A percentile compares a stretch with the other conserved stretches of the same genome.
These are phyloP conservation scores for Belonocnema kinseyi DNA, from an alignment of 1,140 invertebrate species.

Conservation along the genomic window DNA sequence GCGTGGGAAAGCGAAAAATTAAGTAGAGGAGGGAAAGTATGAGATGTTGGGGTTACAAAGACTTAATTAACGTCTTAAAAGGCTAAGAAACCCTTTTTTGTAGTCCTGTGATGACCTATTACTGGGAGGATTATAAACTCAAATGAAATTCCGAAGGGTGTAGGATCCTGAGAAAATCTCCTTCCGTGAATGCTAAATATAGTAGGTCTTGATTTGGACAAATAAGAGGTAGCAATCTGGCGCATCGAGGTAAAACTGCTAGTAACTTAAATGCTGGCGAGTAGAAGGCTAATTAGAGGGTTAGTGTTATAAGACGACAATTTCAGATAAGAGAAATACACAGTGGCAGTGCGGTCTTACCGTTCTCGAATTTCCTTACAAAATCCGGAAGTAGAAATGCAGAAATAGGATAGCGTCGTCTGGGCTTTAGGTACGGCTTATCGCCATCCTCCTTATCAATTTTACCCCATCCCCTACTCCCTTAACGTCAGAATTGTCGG, in stretches of 20 bases:
- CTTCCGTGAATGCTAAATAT: background rate
- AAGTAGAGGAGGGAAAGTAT: too few relatives aligned
- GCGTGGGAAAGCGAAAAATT: too few relatives aligned
- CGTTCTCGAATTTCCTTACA: conserved; percentile 33
- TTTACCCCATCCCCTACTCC: conserved; percentile 3
- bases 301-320: conserved; percentile 54
- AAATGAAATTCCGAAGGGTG: too few relatives aligned
- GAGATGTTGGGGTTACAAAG: too few relatives aligned
- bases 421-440: background rate
- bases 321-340: conserved; percentile 53
- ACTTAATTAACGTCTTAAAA: too few relatives aligned
- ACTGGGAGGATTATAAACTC: too few relatives aligned
- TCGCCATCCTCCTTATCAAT: conserved; percentile 31
- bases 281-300: conserved; percentile 44
- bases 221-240: conserved; percentile 26
- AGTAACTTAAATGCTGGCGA: conserved; percentile 22
- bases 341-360: conserved; percentile 40
- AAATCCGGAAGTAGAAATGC: conserved; percentile 42
- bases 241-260: conserved; percentile 19
- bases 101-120: too few relatives aligned
- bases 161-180: background rate
- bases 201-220: background rate
- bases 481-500: background rate
- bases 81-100: too few relatives aligned
- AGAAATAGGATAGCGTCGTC: conserved; percentile 40